These are phyloP conservation scores for Parelbella ahira DNA, from an alignment of 2,888 invertebrate genomes.

Conservation along the genomic window DNA sequence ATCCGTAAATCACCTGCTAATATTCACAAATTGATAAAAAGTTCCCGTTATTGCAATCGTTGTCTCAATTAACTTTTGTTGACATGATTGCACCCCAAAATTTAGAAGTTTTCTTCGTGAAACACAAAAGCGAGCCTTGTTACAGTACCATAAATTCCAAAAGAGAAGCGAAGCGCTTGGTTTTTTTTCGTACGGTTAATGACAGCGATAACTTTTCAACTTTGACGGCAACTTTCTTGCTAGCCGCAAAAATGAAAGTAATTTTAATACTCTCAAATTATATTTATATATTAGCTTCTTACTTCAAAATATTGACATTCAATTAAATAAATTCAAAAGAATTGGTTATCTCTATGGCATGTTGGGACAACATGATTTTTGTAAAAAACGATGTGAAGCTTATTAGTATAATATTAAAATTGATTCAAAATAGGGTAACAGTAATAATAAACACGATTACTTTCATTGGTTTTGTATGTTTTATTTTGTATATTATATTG, in stretches of 20 bases:
- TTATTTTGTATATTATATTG: no score
- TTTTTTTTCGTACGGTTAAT: conserved; percentile 70
- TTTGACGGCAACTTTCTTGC: conserved; percentile 55
- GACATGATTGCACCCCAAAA: conserved; percentile 59
- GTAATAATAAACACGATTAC: no score
- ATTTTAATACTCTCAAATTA: no score
- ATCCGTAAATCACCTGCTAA: conserved; percentile 48
- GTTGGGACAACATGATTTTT: no score
- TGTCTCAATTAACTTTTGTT: conserved; percentile 60
- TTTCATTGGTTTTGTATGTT: no score
- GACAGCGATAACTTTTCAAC: conserved; percentile 64
- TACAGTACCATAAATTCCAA: conserved; percentile 79
- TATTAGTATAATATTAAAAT: no score
- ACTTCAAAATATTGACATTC: no score
- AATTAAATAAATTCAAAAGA: no score
- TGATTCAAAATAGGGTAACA: no score
- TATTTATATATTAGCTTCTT: no score
- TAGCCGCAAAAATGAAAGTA: conserved; percentile 30
- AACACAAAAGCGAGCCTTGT: conserved; percentile 79
- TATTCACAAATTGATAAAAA: conserved; percentile 44
- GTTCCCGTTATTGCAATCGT: conserved; percentile 38
- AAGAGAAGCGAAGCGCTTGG: conserved; percentile 78
- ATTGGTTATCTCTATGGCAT: no score
- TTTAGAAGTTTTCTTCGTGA: conserved; percentile 59
- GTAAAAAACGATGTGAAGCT: no score